These are phyloP conservation scores for Echeneis naucrates DNA, from an alignment of 2,797 vertebrate species.

Conservation along the genomic window DNA sequence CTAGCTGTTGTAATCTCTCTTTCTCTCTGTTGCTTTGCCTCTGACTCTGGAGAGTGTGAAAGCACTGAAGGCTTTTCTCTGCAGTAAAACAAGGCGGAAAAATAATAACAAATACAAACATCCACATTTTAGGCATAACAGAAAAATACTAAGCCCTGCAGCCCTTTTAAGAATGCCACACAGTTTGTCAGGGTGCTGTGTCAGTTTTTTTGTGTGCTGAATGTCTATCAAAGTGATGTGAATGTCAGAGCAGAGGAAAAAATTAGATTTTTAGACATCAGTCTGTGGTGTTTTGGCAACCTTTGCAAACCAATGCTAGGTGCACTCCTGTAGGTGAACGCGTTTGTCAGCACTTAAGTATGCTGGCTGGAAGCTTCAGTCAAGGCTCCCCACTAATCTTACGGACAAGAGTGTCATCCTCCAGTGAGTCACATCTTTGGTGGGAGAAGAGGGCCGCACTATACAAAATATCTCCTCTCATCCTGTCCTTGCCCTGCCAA, in stretches of 20 bases:
- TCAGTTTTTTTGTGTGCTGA: slow-evolving; percentile 15
- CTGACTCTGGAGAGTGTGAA: slow-evolving; percentile 71
- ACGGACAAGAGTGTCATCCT: slow-evolving; percentile 72
- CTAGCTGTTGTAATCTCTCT: slow-evolving; percentile 69
- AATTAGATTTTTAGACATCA: slow-evolving; percentile 32
- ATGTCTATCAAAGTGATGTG: slow-evolving; percentile 50
- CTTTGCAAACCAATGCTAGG: slow-evolving; percentile 50
- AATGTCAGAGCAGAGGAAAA: slow-evolving; percentile 38
- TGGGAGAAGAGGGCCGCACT: slow-evolving; percentile 54
- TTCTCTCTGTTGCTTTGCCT: slow-evolving; percentile 67
- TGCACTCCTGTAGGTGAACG: slow-evolving; percentile 61
- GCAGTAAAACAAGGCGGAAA: slow-evolving; percentile 51
- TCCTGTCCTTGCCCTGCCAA: slow-evolving; percentile 60
- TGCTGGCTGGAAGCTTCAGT: slow-evolving; percentile 72
- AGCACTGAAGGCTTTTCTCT: slow-evolving; percentile 47
- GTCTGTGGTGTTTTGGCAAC: slow-evolving; percentile 52
- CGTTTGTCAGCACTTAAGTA: slow-evolving; percentile 73
- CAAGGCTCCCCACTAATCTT: slow-evolving; percentile 77
- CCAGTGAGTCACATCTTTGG: slow-evolving; percentile 70
- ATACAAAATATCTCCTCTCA: slow-evolving; percentile 62
- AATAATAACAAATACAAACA: slow-evolving; percentile 66
- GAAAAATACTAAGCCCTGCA: slow-evolving; percentile 49
- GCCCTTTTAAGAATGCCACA: slow-evolving; percentile 41
- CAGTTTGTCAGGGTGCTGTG: slow-evolving; percentile 18
- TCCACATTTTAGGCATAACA: slow-evolving; percentile 59